A percentile compares a stretch with the other conserved stretches of the same genome.
These are phyloP conservation scores for Otocyon megalotis DNA, from an alignment of 2,113 vertebrate genomes.

Conservation along the genomic window DNA sequence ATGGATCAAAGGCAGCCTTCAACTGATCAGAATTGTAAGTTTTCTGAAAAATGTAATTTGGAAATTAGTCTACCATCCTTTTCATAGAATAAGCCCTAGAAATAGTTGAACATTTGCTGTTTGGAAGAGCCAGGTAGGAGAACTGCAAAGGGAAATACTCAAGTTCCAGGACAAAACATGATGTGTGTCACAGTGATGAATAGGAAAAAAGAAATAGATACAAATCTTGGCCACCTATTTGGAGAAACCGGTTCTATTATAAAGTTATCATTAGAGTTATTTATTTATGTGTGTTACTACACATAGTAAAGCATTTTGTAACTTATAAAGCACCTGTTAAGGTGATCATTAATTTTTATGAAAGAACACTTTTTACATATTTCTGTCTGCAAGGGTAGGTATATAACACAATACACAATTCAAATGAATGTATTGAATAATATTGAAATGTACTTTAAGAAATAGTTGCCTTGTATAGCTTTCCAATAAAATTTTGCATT, in stretches of 20 bases:
- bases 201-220: neutral
- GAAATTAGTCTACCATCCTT: neutral
- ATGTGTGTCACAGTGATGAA: neutral
- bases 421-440: constrained; percentile 50
- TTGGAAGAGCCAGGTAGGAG: neutral
- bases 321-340: neutral
- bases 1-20: neutral
- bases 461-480: constrained; percentile 43
- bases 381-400: neutral
- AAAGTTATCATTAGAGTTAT: neutral
- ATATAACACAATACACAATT: neutral
- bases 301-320: neutral
- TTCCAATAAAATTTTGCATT: constrained; percentile 55
- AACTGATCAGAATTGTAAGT: neutral
- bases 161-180: neutral
- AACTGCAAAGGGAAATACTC: neutral
- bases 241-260: neutral
- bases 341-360: neutral
- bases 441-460: constrained; percentile 33
- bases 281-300: neutral
- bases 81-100: neutral
- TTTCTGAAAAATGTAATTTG: neutral
- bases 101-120: neutral
- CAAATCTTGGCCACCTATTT: neutral
- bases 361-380: neutral